phyloP scores from a whole-genome alignment of 2,113 vertebrate genomes.

The Alouatta palliata region DNA sequence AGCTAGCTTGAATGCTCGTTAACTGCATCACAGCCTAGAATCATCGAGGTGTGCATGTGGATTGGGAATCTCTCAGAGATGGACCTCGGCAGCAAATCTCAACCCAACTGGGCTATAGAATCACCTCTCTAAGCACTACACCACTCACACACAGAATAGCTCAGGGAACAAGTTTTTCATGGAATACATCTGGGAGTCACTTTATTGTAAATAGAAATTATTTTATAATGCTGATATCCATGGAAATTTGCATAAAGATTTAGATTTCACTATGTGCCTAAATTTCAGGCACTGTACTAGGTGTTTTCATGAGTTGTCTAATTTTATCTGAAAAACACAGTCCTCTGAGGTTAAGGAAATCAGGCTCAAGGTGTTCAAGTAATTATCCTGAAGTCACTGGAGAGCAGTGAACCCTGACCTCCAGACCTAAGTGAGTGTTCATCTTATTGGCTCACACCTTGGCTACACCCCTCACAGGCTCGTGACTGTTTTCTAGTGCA shows the following conservation, averaged over 20 bases:
- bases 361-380: neutral
- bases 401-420: neutral
- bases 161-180: neutral
- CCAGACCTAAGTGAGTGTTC: neutral
- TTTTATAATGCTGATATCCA: neutral
- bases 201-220: neutral
- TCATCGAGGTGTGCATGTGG: neutral
- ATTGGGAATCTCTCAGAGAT: neutral
- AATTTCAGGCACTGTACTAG: constrained; percentile 19
- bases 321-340: neutral
- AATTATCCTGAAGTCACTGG: neutral
- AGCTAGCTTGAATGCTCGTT: neutral
- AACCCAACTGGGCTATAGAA: neutral
- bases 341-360: neutral
- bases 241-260: constrained; percentile 33
- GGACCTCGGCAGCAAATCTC: accelerated
- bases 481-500: neutral
- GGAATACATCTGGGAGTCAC: neutral
- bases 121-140: accelerated
- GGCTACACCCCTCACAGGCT: neutral
- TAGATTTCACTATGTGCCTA: neutral
- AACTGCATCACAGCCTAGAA: neutral
- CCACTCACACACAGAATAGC: neutral
- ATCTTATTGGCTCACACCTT: neutral
- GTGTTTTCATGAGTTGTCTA: neutral